Evolutionary conservation across 1,140 invertebrate genomes (phyloP).

Genomic region (Protaetia brevitarsis): DNA sequence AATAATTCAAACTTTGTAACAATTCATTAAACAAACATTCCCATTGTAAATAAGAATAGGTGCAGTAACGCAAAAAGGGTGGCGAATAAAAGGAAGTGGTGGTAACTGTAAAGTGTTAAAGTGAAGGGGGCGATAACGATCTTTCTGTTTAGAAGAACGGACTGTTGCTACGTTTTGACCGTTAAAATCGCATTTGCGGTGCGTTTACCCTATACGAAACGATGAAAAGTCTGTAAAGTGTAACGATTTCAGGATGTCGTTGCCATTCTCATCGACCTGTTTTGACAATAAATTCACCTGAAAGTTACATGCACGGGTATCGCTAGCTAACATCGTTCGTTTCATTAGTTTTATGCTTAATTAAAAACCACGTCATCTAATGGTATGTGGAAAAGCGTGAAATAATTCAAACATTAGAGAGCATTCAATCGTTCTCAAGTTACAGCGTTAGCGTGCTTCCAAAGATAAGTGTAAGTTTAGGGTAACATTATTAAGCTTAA

Average conservation of each 20-base stretch:
- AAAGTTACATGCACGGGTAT: neutral
- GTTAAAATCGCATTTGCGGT: neutral
- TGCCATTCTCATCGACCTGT: neutral
- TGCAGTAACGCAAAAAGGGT: neutral
- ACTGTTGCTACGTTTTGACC: neutral
- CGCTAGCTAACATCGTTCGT: neutral
- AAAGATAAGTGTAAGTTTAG: no score
- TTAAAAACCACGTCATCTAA: neutral
- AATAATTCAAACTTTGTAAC: no score
- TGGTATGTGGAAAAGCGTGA: no score
- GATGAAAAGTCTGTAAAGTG: neutral
- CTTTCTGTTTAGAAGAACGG: neutral
- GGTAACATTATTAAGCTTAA: no score
- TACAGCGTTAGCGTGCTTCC: no score
- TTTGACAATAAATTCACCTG: neutral
- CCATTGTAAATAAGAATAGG: no score
- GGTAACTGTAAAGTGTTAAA: neutral
- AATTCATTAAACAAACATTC: no score
- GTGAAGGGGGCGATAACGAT: neutral
- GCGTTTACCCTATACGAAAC: neutral
- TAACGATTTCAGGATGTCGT: neutral
- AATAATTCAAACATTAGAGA: no score
- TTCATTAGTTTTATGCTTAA: neutral
- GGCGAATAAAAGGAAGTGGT: neutral
- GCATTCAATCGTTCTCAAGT: no score